Evolutionary conservation across 2,797 vertebrate genomes (phyloP).

Genomic region (Pangasius macronema): DNA sequence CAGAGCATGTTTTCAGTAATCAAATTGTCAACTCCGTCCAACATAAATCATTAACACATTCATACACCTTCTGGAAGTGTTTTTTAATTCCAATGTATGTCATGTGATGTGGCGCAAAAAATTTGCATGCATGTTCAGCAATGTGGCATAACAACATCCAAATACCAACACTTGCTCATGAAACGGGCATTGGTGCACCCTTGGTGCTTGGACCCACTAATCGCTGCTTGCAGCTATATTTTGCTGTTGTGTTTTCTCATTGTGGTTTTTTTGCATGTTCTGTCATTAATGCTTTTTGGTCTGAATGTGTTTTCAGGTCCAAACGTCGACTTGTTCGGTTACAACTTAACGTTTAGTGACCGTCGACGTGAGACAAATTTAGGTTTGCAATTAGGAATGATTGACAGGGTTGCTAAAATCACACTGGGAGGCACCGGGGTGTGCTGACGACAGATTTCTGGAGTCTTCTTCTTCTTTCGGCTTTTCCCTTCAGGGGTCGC

Average conservation of each 20-base stretch:
- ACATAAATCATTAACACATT: not conserved
- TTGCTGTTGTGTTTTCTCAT: not conserved
- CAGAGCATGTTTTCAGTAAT: not conserved
- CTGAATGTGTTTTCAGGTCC: no score
- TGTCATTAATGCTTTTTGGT: not conserved
- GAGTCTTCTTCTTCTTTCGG: no score
- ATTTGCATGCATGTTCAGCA: not conserved
- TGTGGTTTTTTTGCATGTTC: not conserved
- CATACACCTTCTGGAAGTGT: not conserved
- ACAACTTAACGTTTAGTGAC: no score
- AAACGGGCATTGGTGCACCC: not conserved
- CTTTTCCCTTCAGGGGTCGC: no score
- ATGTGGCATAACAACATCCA: not conserved
- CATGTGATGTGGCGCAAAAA: not conserved
- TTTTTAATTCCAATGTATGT: not conserved
- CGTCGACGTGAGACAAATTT: no score
- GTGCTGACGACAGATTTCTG: not conserved
- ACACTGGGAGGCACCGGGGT: not conserved
- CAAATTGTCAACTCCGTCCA: not conserved
- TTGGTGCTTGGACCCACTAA: not conserved
- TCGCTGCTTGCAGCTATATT: not conserved
- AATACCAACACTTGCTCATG: not conserved
- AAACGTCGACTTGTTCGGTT: no score
- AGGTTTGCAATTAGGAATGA: not conserved
- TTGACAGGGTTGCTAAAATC: not conserved